Percentiles rank a stretch among this genome's conserved stretches.
Conservation (phyloP, 2,113 vertebrate species). For the Lepus americanus region DNA sequence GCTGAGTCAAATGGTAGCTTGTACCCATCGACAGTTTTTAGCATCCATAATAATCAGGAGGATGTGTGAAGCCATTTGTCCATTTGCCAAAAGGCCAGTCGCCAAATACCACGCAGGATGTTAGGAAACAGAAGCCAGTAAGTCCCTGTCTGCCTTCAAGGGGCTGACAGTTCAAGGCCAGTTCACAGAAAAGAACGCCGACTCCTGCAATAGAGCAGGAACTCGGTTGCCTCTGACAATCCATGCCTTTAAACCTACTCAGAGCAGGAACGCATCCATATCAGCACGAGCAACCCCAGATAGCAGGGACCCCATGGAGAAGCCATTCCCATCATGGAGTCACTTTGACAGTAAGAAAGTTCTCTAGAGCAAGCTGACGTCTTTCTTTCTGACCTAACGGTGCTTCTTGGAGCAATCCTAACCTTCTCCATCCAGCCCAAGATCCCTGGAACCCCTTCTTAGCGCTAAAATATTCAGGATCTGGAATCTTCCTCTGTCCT, state of each 20-base stretch:
- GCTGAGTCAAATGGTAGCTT: background rate
- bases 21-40: background rate
- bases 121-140: background rate
- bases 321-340: background rate
- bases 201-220: background rate
- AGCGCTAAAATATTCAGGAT: background rate
- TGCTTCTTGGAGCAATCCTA: background rate
- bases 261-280: background rate
- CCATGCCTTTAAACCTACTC: background rate
- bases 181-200: background rate
- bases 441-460: background rate
- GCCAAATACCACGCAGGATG: background rate
- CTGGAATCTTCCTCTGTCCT: background rate
- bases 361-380: background rate
- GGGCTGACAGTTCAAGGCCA: background rate
- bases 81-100: background rate
- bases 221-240: background rate
- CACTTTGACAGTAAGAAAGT: background rate
- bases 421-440: background rate
- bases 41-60: background rate
- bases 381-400: background rate
- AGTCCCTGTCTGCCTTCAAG: background rate
- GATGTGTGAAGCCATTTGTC: background rate
- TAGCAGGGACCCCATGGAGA: background rate
- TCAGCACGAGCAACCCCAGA: fast-evolving